Evolutionary conservation across 2,888 invertebrate species (phyloP).

Genomic region (Lepidochitona cinerea): DNA sequence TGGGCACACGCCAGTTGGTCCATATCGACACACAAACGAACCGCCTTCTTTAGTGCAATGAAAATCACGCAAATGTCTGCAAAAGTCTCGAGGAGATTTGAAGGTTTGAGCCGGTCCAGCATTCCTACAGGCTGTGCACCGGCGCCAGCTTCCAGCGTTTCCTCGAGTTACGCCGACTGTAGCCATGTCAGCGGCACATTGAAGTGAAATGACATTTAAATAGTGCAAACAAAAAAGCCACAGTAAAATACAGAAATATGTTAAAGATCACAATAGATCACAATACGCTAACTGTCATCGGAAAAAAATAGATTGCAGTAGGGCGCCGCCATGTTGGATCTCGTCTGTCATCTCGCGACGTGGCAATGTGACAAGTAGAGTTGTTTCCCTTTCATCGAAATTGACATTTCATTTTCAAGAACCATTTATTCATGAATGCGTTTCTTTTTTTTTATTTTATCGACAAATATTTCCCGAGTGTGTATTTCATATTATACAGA

Average conservation of each 20-base stretch:
- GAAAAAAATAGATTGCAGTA: no score
- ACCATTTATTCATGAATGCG: no score
- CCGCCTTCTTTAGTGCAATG: conserved; percentile 90
- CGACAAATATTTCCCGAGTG: no score
- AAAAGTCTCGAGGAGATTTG: conserved; percentile 70
- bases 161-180: neutral
- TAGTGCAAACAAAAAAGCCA: no score
- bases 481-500: no score
- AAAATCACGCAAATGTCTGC: conserved; percentile 83
- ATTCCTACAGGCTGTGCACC: conserved; percentile 52
- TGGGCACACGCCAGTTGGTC: conserved; percentile 87
- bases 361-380: neutral
- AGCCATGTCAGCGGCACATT: neutral
- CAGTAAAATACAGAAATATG: neutral
- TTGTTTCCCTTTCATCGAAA: neutral
- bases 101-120: conserved; percentile 33
- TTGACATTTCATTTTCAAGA: no score
- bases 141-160: conserved; percentile 42
- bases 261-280: no score
- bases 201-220: neutral
- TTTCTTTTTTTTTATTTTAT: no score
- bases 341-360: neutral
- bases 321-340: neutral
- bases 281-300: no score
- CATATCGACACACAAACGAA: conserved; percentile 89